Evolutionary conservation across 2,797 vertebrate genomes (phyloP).

Genomic region (Coccyzus lansbergi): DNA sequence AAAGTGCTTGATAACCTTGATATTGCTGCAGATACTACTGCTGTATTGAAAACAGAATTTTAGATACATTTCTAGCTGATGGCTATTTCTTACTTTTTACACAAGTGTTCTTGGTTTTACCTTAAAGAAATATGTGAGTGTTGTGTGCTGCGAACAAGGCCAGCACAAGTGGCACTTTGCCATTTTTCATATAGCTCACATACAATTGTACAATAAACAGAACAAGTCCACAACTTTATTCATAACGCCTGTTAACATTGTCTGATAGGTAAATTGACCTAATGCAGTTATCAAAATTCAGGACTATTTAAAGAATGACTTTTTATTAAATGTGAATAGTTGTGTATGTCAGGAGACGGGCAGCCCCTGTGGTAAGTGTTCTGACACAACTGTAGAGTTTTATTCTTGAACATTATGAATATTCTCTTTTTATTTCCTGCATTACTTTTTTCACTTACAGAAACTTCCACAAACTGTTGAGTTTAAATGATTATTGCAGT

Average conservation of each 20-base stretch:
- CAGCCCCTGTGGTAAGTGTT: neutral
- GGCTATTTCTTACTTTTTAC: neutral
- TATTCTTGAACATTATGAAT: neutral
- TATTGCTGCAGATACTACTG: neutral
- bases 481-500: neutral
- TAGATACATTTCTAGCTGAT: neutral
- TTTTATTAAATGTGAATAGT: neutral
- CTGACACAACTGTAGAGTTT: neutral
- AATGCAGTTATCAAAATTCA: too few species aligned
- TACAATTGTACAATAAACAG: neutral
- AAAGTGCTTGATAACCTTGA: neutral
- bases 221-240: neutral
- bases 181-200: too few species aligned
- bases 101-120: neutral
- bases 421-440: neutral
- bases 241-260: neutral
- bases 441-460: neutral
- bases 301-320: neutral
- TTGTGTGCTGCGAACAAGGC: neutral
- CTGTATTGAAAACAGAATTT: neutral
- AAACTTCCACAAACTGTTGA: neutral
- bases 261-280: too few species aligned
- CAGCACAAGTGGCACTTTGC: neutral
- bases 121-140: neutral
- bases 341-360: neutral